These are phyloP conservation scores for Staurois parvus DNA, from an alignment of 2,797 vertebrate genomes.

Conservation along the genomic window DNA sequence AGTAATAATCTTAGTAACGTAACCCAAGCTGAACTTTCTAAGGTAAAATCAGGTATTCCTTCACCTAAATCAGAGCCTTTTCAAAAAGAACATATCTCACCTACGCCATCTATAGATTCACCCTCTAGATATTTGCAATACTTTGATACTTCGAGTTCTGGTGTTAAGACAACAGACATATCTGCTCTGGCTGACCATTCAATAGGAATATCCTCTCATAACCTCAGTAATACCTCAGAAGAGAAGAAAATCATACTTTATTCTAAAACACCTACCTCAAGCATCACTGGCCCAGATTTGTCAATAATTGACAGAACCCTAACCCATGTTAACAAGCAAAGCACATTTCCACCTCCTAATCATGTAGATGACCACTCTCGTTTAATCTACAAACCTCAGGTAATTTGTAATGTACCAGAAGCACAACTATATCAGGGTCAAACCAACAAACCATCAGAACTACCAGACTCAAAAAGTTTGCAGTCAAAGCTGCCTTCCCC, in stretches of 20 bases:
- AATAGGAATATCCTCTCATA: constrained; percentile 73
- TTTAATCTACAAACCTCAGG: constrained; percentile 70
- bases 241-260: constrained; percentile 79
- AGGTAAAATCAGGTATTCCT: constrained; percentile 70
- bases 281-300: constrained; percentile 68
- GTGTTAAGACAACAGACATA: constrained; percentile 64
- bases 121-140: constrained; percentile 77
- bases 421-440: constrained; percentile 76
- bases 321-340: constrained; percentile 69
- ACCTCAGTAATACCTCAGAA: constrained; percentile 79
- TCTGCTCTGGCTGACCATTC: constrained; percentile 67
- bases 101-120: constrained; percentile 72
- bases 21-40: constrained; percentile 72
- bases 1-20: constrained; percentile 72
- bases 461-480: constrained; percentile 57
- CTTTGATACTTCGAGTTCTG: constrained; percentile 70
- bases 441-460: constrained; percentile 68
- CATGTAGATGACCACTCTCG: constrained; percentile 74
- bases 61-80: constrained; percentile 66
- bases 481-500: constrained; percentile 64
- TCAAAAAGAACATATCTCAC: constrained; percentile 64
- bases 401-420: constrained; percentile 71
- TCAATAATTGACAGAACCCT: constrained; percentile 29
- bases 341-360: constrained; percentile 68
- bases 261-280: constrained; percentile 81